These are phyloP conservation scores for Pimpla rufipes DNA, from an alignment of 2,888 invertebrate genomes.

Conservation along the genomic window DNA sequence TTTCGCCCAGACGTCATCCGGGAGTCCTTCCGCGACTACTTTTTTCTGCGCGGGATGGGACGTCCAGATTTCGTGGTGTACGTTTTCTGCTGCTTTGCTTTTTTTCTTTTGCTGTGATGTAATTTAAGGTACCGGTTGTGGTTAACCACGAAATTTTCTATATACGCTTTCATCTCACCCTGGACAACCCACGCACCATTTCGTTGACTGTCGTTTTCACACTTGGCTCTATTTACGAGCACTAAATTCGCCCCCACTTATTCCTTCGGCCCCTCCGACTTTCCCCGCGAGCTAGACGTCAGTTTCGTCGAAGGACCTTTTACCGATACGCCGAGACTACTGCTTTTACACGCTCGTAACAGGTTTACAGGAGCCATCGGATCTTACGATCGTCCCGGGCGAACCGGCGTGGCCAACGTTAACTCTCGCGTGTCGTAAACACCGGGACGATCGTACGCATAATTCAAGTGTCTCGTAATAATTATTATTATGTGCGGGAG, in stretches of 20 bases:
- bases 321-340: conserved; percentile 51
- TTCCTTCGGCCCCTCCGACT: conserved; percentile 35
- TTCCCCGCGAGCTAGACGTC: conserved; percentile 8
- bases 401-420: conserved; percentile 13
- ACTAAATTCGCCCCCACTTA: conserved; percentile 61
- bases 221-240: conserved; percentile 61
- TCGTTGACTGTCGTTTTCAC: conserved; percentile 40
- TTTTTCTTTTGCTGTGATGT: too few relatives aligned
- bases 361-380: conserved; percentile 65
- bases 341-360: conserved; percentile 71
- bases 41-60: too few relatives aligned
- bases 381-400: conserved; percentile 19
- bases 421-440: conserved; percentile 52
- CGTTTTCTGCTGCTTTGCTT: too few relatives aligned
- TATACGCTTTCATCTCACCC: neutral
- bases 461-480: conserved; percentile 43
- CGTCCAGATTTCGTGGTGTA: neutral
- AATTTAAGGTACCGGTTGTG: neutral
- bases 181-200: neutral
- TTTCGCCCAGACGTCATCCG: too few relatives aligned
- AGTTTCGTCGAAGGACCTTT: conserved; percentile 30
- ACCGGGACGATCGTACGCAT: conserved; percentile 22
- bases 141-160: neutral
- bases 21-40: neutral
- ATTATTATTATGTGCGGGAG: conserved; percentile 38